Base-by-base conservation (phyloP, 2,888 invertebrate genomes). In the Corbicula japonica region DNA sequence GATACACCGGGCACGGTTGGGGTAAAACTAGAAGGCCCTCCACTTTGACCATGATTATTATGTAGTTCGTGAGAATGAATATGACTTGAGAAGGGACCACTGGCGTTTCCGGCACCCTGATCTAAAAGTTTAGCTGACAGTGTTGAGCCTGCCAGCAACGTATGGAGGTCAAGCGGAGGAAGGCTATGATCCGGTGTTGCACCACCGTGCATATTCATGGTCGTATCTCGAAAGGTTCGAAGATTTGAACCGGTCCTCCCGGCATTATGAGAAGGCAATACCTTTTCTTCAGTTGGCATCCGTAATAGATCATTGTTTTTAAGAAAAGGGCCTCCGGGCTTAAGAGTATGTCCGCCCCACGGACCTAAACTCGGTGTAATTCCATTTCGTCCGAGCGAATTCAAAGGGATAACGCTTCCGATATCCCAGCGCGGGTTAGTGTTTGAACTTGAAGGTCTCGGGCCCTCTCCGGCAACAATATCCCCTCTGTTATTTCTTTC, bases 161-260 rank as follows among this genome's bases (percentile, higher is more conserved):
- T 26, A 26, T 63, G 50, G 8, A 63, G 6, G 34, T 63, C 50
- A 18, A 63, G 26, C 6, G 50, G 12, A 15, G 50, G 50, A n/a
- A n/a, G n/a, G n/a, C n/a, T n/a, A n/a, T n/a, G 12, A 15, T 2
- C 23, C 12, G 1, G 15, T 18, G n/a, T 28, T 12, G n/a, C 23
- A 12, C 35, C 1, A 26, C 15, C 12, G 21, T 34, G 8, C n/a
- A n/a, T 58, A 18, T 54, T 44, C 15, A 32, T n/a, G 2, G 50
- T 35, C 23, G 21, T 50, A 21, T 70, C 70, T 26, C 48, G 35
- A 41, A 70, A 72, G 8, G 71, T 72, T 38, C 71, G n/a, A 15
- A 63, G 54, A 54, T 72, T 72, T 41, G 71, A 72, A 5, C 71
- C 71, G 0, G 71, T 63, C 23, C 52, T 50, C 10, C 71, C 52